A percentile compares a stretch with the other conserved stretches of the same genome.
Evolutionary conservation across 2,113 vertebrate species (phyloP).

Genomic region (Passer montanus): DNA sequence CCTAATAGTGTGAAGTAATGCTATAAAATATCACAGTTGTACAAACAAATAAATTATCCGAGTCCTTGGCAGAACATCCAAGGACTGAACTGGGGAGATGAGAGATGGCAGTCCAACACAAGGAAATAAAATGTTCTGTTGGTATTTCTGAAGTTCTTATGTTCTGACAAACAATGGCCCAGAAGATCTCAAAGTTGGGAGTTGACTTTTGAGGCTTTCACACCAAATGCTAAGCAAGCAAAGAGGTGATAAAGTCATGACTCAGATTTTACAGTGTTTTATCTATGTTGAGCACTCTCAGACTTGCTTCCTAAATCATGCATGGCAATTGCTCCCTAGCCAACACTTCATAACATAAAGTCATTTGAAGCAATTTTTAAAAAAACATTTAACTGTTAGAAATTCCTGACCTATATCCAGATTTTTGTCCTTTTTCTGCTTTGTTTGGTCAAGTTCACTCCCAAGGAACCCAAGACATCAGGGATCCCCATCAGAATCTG

Average conservation of each 20-base stretch:
- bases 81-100: not conserved
- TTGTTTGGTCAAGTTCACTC: not conserved
- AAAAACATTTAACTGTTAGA: not conserved
- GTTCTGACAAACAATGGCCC: not conserved
- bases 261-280: not conserved
- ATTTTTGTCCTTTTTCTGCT: not conserved
- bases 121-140: not conserved
- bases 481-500: not conserved
- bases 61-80: not conserved
- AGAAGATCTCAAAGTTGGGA: not conserved
- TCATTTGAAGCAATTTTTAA: not conserved
- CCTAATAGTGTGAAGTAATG: not conserved
- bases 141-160: not conserved
- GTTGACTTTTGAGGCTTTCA: not conserved
- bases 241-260: not conserved
- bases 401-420: not conserved
- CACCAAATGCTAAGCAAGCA: not conserved
- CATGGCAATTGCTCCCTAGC: not conserved
- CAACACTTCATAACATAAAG: not conserved
- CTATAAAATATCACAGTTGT: not conserved
- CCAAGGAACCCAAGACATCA: not conserved
- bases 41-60: conserved; percentile 14
- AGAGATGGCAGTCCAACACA: not conserved
- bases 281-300: not conserved
- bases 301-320: not conserved